These are phyloP conservation scores for Dyspetes luteomarginatus DNA, from an alignment of 2,888 invertebrate genomes.

Conservation along the genomic window DNA sequence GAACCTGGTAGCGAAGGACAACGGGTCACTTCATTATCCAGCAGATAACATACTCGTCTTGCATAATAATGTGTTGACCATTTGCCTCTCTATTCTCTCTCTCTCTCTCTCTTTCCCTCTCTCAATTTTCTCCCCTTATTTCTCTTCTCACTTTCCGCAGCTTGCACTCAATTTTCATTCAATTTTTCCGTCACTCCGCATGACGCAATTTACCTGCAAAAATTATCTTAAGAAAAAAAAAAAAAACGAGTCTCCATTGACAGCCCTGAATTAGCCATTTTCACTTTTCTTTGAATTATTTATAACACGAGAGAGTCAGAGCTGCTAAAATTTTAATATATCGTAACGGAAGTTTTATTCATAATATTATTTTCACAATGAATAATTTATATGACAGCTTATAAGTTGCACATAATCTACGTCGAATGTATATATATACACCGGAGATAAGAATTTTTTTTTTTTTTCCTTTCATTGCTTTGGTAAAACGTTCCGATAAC, in stretches of 20 bases:
- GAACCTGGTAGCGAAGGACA: constrained; percentile 78
- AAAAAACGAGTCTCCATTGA: neutral
- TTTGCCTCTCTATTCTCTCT: constrained; percentile 33
- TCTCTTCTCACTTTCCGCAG: neutral
- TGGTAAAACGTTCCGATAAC: constrained; percentile 37
- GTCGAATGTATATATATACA: constrained; percentile 33
- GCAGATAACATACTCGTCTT: constrained; percentile 78
- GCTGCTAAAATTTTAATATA: constrained; percentile 42
- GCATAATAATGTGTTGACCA: constrained; percentile 73
- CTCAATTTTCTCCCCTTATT: constrained; percentile 15
- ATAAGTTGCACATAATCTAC: constrained; percentile 52
- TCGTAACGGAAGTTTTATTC: constrained; percentile 52
- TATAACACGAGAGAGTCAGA: neutral
- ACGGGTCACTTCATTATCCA: constrained; percentile 78
- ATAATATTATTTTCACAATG: constrained; percentile 53
- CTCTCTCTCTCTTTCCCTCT: constrained; percentile 51
- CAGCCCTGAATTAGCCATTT: no score
- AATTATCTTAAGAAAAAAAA: constrained; percentile 25
- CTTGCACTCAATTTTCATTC: neutral
- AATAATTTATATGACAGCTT: constrained; percentile 57
- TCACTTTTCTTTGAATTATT: neutral
- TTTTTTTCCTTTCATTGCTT: constrained; percentile 11
- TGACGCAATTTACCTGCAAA: constrained; percentile 34
- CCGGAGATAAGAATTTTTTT: constrained; percentile 13
- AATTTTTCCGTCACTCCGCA: constrained; percentile 2